Percentiles rank a stretch among this genome's conserved stretches.
phyloP scores from a whole-genome alignment of 2,113 vertebrate species.

The Hystrix cristata region DNA sequence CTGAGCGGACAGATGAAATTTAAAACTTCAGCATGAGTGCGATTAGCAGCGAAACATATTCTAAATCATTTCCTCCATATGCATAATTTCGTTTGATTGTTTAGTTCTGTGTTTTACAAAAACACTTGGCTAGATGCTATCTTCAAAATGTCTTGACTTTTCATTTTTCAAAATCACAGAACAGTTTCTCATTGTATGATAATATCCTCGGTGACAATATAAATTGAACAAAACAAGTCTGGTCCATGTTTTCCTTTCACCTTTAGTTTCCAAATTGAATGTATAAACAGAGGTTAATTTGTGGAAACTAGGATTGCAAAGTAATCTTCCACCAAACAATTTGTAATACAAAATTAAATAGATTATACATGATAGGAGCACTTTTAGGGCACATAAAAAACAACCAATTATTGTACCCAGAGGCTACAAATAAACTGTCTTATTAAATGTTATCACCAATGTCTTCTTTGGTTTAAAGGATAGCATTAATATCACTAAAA shows the following conservation, averaged over 20 bases:
- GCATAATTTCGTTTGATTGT: slow-evolving; percentile 88
- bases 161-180: slow-evolving; percentile 81
- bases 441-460: slow-evolving; percentile 51
- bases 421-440: slow-evolving; percentile 73
- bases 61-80: slow-evolving; percentile 89
- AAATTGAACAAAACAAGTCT: slow-evolving; percentile 83
- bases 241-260: slow-evolving; percentile 74
- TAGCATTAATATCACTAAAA: slow-evolving; percentile 76
- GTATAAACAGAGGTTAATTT: slow-evolving; percentile 79
- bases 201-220: slow-evolving; percentile 77
- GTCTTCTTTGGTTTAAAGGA: slow-evolving; percentile 83
- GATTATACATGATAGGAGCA: slow-evolving; percentile 81
- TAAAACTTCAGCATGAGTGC: slow-evolving; percentile 89
- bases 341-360: slow-evolving; percentile 78
- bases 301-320: slow-evolving; percentile 82
- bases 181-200: slow-evolving; percentile 74
- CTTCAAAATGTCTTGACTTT: slow-evolving; percentile 83
- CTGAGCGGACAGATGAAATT: slow-evolving; percentile 92
- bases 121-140: slow-evolving; percentile 81
- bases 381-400: slow-evolving; percentile 69
- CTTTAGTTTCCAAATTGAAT: slow-evolving; percentile 80
- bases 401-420: slow-evolving; percentile 47
- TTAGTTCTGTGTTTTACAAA: slow-evolving; percentile 82
- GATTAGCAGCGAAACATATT: slow-evolving; percentile 91
- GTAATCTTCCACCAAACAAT: slow-evolving; percentile 83